Evolutionary conservation across 1,140 invertebrate genomes (phyloP), one percentile per base, ranked within the genome.

Genomic region (Macrostomum lignano): DNA sequence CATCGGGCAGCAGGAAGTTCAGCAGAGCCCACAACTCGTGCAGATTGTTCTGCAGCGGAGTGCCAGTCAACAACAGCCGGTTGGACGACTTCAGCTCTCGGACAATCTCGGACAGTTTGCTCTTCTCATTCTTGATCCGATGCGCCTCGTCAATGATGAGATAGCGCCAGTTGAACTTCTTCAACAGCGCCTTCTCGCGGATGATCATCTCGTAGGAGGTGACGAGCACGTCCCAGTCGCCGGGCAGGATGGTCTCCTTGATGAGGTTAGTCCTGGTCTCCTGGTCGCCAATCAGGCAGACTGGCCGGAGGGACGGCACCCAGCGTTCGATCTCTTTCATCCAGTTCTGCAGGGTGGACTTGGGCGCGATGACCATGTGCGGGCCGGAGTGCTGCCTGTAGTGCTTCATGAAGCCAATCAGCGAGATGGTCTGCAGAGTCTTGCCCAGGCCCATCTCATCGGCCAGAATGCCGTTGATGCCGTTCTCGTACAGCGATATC

Each of bases 391-490:
- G 73, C 58, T 73, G 88, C 45, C 76, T 69, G 45, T 88, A 94
- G 61, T 94, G 77, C 51, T 96, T 96, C 72, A 99, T 88, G 49
- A 94, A 99, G 36, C 91, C 91, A 7, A 98, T 60, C 5, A 98
- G 57, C 1, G 88, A 91, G 37, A 99, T 98, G 0, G 91, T 96
- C 56, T 99, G 91, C 6, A 98, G 56, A 0, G 91, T 98, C 67
- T 98, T 98, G 30, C 82, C 82, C n/a, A 93, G 62, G 64, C 91
- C 88, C 88, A 96, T 98, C 61, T 98, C 88, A 62, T 98, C 91
- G 34, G 91, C 91, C 35, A 98, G 55, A 43, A 98, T 98, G 35
- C 91, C 91, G 60, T 96, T 98, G 37, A 98, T 94, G 22, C 82
- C 81, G 64, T 94, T 88, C 56, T 96, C 84, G 62, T 91, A 91